Conservation (phyloP, 2,113 vertebrate species). For the Felis chaus region DNA sequence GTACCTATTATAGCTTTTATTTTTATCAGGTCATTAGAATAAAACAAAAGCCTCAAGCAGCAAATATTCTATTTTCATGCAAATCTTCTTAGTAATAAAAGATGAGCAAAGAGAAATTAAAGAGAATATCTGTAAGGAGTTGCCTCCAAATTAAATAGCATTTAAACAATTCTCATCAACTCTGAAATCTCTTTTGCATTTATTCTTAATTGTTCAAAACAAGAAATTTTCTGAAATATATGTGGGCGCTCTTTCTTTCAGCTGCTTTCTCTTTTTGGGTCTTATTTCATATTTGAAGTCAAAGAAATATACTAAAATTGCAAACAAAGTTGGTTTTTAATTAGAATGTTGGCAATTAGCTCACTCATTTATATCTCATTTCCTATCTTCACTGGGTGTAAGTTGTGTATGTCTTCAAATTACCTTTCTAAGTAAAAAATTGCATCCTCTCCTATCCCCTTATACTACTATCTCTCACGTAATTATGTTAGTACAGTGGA, state of each 20-base stretch:
- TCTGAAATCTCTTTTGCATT: conserved; percentile 51
- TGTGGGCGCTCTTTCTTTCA: conserved; percentile 38
- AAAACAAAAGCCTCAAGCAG: conserved; percentile 67
- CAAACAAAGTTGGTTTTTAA: conserved; percentile 79
- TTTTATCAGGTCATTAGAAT: conserved; percentile 66
- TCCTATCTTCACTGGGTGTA: conserved; percentile 70
- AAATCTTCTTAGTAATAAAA: conserved; percentile 71
- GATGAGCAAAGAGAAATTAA: conserved; percentile 51
- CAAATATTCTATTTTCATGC: conserved; percentile 68
- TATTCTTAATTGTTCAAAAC: conserved; percentile 46
- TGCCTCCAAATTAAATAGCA: conserved; percentile 56
- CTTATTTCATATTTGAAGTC: conserved; percentile 76
- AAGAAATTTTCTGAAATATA: conserved; percentile 2
- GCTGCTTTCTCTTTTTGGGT: neutral
- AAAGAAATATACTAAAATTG: conserved; percentile 79
- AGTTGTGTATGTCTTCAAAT: conserved; percentile 64
- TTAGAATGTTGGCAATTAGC: conserved; percentile 76
- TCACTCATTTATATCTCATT: conserved; percentile 77
- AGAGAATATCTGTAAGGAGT: conserved; percentile 11
- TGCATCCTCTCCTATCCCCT: neutral
- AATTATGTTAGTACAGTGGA: conserved; percentile 34
- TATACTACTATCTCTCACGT: conserved; percentile 8
- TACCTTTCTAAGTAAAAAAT: conserved; percentile 60
- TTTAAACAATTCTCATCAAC: conserved; percentile 57
- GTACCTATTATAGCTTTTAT: conserved; percentile 76